Percentiles rank a stretch among this genome's conserved stretches.
phyloP scores from a whole-genome alignment of 37 sponge, comb jelly and placozoan genomes.

The Theonella swinhoei region DNA sequence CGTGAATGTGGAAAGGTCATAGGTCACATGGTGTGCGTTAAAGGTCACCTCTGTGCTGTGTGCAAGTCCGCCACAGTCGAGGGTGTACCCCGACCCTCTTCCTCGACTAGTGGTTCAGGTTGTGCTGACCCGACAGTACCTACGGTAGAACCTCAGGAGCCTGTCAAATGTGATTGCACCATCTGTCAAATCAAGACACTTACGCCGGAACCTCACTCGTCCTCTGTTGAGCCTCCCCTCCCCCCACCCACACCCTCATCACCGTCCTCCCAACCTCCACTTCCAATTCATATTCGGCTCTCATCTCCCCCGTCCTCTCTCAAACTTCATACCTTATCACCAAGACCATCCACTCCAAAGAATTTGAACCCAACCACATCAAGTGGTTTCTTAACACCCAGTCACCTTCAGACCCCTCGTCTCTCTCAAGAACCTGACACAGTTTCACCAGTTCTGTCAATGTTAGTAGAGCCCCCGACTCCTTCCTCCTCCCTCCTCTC shows the following conservation, averaged over 20 bases:
- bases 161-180: no score
- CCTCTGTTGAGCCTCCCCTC: no score
- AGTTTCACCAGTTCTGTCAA: neutral
- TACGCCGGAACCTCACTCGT: no score
- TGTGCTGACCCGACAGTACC: no score
- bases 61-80: no score
- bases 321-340: no score
- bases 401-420: neutral
- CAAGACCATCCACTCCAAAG: no score
- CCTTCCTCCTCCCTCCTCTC: neutral
- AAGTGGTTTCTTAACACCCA: no score
- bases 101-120: no score
- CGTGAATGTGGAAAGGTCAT: constrained; percentile 8
- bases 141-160: no score
- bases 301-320: neutral
- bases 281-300: neutral
- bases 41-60: neutral
- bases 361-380: no score
- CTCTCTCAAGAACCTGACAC: neutral
- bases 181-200: no score
- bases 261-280: neutral
- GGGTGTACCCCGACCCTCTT: neutral
- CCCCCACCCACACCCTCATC: constrained; percentile 1
- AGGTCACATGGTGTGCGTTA: constrained; percentile 29
- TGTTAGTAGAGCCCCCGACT: neutral